Evolutionary conservation across 2,113 vertebrate genomes (phyloP).

Genomic region (Antidorcas marsupialis): DNA sequence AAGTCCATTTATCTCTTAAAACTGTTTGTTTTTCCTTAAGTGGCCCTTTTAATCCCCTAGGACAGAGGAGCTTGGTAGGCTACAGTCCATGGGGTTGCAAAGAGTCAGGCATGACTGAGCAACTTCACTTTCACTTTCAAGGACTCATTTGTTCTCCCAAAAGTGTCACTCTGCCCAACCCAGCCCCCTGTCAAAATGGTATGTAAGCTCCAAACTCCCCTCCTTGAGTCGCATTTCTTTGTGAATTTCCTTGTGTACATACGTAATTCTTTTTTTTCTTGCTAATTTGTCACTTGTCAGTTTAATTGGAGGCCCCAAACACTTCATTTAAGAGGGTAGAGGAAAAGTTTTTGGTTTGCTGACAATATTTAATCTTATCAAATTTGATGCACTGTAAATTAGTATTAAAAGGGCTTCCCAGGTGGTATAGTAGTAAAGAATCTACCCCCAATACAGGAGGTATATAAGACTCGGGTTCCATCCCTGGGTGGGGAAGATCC

Average conservation of each 20-base stretch:
- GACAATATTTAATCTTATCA: not conserved
- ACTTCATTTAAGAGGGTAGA: not conserved
- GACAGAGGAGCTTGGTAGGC: too few relatives aligned
- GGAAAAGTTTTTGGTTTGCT: not conserved
- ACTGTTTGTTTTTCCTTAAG: not conserved
- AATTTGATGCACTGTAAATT: not conserved
- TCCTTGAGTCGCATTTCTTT: not conserved
- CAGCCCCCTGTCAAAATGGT: not conserved
- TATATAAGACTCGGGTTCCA: fast-evolving
- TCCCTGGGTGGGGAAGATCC: not conserved
- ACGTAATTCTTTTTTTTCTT: not conserved
- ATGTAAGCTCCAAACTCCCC: not conserved
- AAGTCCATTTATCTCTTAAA: not conserved
- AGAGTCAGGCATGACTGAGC: fast-evolving
- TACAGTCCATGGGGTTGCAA: too few relatives aligned
- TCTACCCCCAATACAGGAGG: not conserved
- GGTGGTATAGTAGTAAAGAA: not conserved
- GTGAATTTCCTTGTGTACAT: not conserved
- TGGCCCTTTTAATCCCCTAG: not conserved
- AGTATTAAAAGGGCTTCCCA: not conserved
- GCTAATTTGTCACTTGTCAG: not conserved
- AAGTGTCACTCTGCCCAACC: not conserved
- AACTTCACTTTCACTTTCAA: not conserved
- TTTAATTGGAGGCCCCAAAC: not conserved
- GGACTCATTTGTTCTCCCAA: not conserved